Evolutionary conservation across 2,797 vertebrate species (phyloP).

Genomic region (Morus bassanus): DNA sequence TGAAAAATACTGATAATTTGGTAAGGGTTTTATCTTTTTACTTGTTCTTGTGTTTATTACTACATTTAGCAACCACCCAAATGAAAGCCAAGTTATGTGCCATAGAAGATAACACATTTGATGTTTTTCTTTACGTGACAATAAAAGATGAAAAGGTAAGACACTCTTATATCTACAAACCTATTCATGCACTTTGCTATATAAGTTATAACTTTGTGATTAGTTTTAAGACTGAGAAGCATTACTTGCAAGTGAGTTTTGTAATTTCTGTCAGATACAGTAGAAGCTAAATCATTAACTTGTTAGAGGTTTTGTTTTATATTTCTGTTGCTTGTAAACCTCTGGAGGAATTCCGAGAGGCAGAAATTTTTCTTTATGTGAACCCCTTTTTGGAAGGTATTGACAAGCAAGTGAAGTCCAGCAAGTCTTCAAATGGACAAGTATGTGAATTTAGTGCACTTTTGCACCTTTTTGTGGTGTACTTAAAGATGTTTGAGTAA

Average conservation of each 20-base stretch:
- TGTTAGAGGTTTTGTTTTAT: neutral
- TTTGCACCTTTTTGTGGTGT: neutral
- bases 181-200: neutral
- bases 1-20: neutral
- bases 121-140: conserved; percentile 86
- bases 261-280: neutral
- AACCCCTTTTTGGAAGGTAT: neutral
- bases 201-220: neutral
- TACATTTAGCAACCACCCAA: conserved; percentile 75
- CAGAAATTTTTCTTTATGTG: neutral
- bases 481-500: neutral
- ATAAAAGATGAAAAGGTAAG: conserved; percentile 83
- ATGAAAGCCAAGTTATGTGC: conserved; percentile 82
- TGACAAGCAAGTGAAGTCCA: neutral
- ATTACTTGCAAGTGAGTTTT: neutral
- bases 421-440: neutral
- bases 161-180: neutral
- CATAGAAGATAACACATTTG: conserved; percentile 71
- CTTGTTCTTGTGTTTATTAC: neutral
- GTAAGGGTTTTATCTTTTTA: neutral
- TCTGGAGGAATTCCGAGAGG: neutral
- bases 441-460: neutral
- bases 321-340: neutral
- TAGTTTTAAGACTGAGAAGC: neutral
- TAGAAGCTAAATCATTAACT: neutral